Conservation (phyloP, 1,140 invertebrate species). For the Drosophila malerkotliana region DNA sequence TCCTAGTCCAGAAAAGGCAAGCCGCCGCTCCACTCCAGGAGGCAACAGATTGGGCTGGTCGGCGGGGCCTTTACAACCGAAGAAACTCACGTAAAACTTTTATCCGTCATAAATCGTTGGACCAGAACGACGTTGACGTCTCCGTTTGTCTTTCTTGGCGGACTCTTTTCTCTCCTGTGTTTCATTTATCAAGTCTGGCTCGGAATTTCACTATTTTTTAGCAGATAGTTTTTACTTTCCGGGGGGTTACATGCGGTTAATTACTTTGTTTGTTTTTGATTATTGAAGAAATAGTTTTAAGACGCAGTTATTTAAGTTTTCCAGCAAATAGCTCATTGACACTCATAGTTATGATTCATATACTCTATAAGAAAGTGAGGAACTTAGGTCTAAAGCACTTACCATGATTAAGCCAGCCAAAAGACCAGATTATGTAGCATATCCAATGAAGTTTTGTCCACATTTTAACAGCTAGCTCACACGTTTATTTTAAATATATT, state of each 20-base stretch:
- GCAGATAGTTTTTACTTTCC: constrained; percentile 50
- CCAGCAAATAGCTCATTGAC: neutral
- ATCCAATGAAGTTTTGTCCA: constrained; percentile 54
- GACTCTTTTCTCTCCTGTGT: constrained; percentile 48
- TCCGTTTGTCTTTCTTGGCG: constrained; percentile 17
- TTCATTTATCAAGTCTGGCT: constrained; percentile 45
- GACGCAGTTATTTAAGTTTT: constrained; percentile 22
- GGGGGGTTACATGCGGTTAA: constrained; percentile 64
- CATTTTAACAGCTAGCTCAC: constrained; percentile 36
- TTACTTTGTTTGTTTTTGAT: constrained; percentile 74
- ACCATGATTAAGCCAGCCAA: constrained; percentile 50
- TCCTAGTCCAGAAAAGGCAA: constrained; percentile 30
- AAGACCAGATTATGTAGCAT: constrained; percentile 34
- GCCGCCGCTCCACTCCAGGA: constrained; percentile 21
- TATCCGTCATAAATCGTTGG: constrained; percentile 77
- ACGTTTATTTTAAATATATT: constrained; percentile 7
- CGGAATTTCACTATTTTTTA: constrained; percentile 76
- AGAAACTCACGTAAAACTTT: constrained; percentile 74
- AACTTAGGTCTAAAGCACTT: constrained; percentile 22
- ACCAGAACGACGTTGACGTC: constrained; percentile 75
- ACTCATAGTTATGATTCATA: neutral
- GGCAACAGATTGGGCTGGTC: neutral
- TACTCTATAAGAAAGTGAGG: too few relatives aligned
- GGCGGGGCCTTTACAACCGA: constrained; percentile 3
- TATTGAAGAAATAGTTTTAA: constrained; percentile 34